phyloP scores from a whole-genome alignment of 2,888 invertebrate genomes.

The Iphiclides podalirius region DNA sequence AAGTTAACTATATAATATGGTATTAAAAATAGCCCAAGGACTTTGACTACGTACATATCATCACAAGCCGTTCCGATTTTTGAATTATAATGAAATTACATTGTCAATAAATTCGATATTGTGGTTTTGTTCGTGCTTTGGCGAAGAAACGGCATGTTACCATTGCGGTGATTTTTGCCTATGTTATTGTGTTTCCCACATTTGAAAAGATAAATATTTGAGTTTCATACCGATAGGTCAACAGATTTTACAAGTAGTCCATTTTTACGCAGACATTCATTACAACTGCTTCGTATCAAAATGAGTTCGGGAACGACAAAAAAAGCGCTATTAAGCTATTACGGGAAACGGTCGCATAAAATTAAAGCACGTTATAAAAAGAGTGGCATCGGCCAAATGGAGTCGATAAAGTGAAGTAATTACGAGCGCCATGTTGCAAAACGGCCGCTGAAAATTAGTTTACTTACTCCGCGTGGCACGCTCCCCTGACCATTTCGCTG shows the following conservation, averaged over 20 bases:
- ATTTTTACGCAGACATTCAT: constrained; percentile 15
- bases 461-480: constrained; percentile 31
- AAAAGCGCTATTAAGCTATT: constrained; percentile 60
- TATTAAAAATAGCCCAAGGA: too few species aligned
- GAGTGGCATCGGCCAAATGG: constrained; percentile 68
- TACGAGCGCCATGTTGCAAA: constrained; percentile 59
- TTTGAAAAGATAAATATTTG: neutral
- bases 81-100: too few species aligned
- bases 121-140: neutral
- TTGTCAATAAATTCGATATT: too few species aligned
- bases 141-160: neutral
- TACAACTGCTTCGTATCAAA: constrained; percentile 37
- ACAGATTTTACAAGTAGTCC: neutral
- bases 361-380: constrained; percentile 74
- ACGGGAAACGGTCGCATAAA: constrained; percentile 69
- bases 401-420: constrained; percentile 65
- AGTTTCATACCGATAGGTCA: neutral
- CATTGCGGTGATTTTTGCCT: neutral
- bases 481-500: constrained; percentile 28
- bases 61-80: too few species aligned
- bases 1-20: too few species aligned
- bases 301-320: constrained; percentile 44
- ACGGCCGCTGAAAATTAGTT: constrained; percentile 59
- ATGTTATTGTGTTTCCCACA: neutral
- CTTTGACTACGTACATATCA: too few species aligned